These are phyloP conservation scores for Bombyx mandarina DNA, from an alignment of 1,140 invertebrate species.

Conservation along the genomic window DNA sequence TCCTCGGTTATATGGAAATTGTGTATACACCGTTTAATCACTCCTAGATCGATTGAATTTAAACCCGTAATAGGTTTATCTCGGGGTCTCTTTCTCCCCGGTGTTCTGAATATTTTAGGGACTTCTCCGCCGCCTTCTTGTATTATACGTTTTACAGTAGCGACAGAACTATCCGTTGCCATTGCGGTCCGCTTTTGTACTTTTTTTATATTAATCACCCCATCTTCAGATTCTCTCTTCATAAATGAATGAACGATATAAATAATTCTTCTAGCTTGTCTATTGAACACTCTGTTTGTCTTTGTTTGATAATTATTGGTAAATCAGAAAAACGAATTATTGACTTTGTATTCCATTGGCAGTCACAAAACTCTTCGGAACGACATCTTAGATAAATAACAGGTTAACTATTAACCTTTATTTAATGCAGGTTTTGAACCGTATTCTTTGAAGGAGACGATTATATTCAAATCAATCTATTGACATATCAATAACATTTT, in stretches of 20 bases:
- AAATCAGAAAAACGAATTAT: too few relatives aligned
- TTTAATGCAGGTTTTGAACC: too few relatives aligned
- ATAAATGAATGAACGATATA: slow-evolving; percentile 22
- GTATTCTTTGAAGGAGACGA: too few relatives aligned
- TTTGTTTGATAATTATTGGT: too few relatives aligned
- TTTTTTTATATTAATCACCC: slow-evolving; percentile 13
- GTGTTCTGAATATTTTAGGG: slow-evolving; percentile 16
- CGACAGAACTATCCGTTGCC: slow-evolving; percentile 16
- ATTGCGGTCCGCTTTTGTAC: slow-evolving; percentile 12
- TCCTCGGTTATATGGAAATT: slow-evolving; percentile 15
- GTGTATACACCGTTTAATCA: slow-evolving; percentile 16
- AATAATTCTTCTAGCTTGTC: slow-evolving; percentile 19
- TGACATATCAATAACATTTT: too few relatives aligned
- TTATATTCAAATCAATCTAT: too few relatives aligned
- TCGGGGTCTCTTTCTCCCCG: slow-evolving; percentile 16
- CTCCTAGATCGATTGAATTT: slow-evolving; percentile 18
- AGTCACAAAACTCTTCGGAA: too few relatives aligned
- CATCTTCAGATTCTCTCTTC: slow-evolving; percentile 12
- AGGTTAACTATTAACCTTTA: too few relatives aligned
- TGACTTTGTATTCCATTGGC: too few relatives aligned
- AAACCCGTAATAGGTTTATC: slow-evolving; percentile 16
- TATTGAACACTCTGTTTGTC: too few relatives aligned
- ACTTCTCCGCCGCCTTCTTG: slow-evolving; percentile 8
- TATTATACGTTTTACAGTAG: slow-evolving; percentile 16
- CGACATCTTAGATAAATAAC: too few relatives aligned